Conservation (phyloP, 2,797 vertebrate genomes). For the Darevskia nairensis region DNA sequence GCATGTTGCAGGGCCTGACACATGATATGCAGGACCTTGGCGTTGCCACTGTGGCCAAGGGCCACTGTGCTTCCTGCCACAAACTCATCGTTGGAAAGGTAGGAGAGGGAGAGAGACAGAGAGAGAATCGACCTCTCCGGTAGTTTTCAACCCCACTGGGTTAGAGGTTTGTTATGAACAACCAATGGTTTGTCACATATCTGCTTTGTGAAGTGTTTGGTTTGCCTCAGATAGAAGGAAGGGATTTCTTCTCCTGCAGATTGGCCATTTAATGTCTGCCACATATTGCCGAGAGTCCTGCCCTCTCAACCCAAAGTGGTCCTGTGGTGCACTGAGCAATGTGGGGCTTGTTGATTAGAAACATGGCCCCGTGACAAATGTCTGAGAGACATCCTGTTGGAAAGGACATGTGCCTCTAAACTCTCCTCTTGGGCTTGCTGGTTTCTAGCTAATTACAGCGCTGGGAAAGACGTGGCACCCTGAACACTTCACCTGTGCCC, state of each 20-base stretch:
- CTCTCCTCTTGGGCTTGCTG: not conserved
- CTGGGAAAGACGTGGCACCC: slow-evolving; percentile 90
- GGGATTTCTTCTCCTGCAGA: not conserved
- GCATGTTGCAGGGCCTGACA: slow-evolving; percentile 86
- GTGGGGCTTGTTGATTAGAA: not conserved
- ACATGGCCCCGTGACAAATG: not conserved
- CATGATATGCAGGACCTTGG: slow-evolving; percentile 90
- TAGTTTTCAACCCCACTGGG: not conserved
- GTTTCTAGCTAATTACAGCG: slow-evolving; percentile 85
- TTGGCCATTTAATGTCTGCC: not conserved
- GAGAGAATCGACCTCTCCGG: accelerated
- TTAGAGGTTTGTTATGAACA: not conserved
- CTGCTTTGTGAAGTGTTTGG: not conserved
- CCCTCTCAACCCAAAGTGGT: not conserved
- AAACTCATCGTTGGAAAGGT: slow-evolving; percentile 91
- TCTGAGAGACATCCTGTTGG: not conserved
- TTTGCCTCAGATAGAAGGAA: not conserved
- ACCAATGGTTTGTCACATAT: not conserved
- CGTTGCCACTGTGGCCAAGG: slow-evolving; percentile 81
- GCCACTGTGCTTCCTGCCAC: slow-evolving; percentile 84
- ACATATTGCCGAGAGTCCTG: not conserved
- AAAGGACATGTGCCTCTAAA: not conserved
- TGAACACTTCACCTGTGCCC: slow-evolving; percentile 88
- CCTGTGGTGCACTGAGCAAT: not conserved
- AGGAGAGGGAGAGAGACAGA: not conserved